phyloP scores from a whole-genome alignment of 1,140 invertebrate genomes.

The Oryctes rhinoceros region DNA sequence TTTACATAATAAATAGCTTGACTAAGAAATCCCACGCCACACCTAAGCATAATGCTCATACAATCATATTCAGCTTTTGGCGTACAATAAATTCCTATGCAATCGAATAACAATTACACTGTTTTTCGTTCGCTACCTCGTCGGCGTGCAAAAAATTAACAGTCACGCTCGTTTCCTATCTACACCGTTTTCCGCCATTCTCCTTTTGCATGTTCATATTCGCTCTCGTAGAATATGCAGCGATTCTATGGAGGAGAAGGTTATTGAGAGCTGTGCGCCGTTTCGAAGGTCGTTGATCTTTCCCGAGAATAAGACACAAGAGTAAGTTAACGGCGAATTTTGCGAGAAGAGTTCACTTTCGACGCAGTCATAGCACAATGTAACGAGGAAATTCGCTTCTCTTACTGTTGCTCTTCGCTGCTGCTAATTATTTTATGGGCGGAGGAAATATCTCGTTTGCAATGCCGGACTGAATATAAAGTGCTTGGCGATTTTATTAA shows the following conservation, averaged over 20 bases:
- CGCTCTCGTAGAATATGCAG: neutral
- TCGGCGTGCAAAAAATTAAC: neutral
- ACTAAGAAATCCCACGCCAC: no score
- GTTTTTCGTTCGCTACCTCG: no score
- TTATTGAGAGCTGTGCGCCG: neutral
- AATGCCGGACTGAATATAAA: neutral
- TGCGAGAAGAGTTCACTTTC: conserved; percentile 17
- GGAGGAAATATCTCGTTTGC: neutral
- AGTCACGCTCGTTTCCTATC: neutral
- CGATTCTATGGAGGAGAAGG: neutral
- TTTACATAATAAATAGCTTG: no score
- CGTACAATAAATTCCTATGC: no score
- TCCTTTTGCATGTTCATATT: neutral
- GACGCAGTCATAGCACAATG: conserved; percentile 17
- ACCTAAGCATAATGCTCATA: no score
- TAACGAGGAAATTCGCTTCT: conserved; percentile 3
- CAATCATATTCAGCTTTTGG: no score
- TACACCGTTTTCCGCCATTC: conserved; percentile 8
- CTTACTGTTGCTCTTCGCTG: neutral
- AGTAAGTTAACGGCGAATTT: conserved; percentile 10
- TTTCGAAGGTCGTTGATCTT: conserved; percentile 12
- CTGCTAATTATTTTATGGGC: neutral
- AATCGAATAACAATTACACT: no score
- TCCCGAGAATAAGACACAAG: neutral
- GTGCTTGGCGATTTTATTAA: neutral